These are phyloP conservation scores for Chrysopilus asiliformis DNA, from an alignment of 2,888 invertebrate genomes.

Conservation along the genomic window DNA sequence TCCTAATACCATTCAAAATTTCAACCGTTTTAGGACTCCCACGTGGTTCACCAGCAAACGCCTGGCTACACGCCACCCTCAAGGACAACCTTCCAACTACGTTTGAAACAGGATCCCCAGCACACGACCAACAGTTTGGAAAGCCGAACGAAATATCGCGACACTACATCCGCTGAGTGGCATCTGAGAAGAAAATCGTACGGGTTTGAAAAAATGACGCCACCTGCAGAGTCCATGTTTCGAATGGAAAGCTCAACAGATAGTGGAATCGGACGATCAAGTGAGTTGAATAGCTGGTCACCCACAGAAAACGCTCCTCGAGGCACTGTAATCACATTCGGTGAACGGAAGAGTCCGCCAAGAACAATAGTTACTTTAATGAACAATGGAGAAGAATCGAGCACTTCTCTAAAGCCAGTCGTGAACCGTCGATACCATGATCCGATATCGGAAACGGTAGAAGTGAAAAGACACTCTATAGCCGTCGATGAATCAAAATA, in stretches of 20 bases:
- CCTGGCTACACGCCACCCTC: too few species aligned
- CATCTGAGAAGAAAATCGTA: constrained; percentile 63
- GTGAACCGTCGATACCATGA: constrained; percentile 17
- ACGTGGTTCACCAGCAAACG: constrained; percentile 8
- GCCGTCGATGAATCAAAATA: constrained; percentile 44
- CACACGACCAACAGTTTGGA: constrained; percentile 29
- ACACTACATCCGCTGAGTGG: constrained; percentile 46
- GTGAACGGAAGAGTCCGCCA: constrained; percentile 16
- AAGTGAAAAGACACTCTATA: constrained; percentile 41
- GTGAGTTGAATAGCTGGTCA: constrained; percentile 45
- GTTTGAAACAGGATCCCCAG: constrained; percentile 5
- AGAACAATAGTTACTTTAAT: constrained; percentile 12
- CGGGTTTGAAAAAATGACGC: constrained; percentile 50
- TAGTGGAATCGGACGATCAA: constrained; percentile 60
- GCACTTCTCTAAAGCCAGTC: constrained; percentile 9
- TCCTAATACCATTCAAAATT: too few species aligned
- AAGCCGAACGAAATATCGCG: constrained; percentile 26
- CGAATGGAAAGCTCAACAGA: constrained; percentile 64
- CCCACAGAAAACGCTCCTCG: constrained; percentile 21
- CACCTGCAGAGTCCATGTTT: constrained; percentile 28
- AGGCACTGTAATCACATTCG: constrained; percentile 31
- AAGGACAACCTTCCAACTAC: constrained; percentile 7
- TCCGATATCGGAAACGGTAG: constrained; percentile 15
- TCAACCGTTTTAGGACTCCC: constrained; percentile 11
- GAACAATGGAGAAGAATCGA: constrained; percentile 5